A percentile compares a stretch with the other conserved stretches of the same genome.
These are phyloP conservation scores for Cephalopterus ornatus DNA, from an alignment of 2,113 vertebrate species.

Conservation along the genomic window DNA sequence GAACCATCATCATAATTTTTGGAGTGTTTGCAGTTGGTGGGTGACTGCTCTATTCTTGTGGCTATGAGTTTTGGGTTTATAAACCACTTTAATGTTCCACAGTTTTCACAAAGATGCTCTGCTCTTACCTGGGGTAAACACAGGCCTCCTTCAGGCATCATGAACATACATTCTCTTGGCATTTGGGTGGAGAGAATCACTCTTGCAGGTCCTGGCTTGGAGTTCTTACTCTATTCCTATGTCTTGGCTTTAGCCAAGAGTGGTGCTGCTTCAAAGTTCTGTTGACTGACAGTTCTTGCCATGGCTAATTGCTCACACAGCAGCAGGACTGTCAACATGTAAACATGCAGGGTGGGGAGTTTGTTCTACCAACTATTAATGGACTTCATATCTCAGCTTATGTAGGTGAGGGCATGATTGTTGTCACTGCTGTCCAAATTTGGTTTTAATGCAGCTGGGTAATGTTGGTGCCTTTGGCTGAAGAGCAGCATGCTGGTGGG, in stretches of 20 bases:
- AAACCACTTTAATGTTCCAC: background rate
- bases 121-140: background rate
- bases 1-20: background rate
- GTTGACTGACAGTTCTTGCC: background rate
- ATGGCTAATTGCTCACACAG: background rate
- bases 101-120: background rate
- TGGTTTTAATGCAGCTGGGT: background rate
- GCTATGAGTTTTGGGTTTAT: background rate
- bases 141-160: background rate
- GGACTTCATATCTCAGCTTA: background rate
- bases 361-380: background rate
- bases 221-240: background rate
- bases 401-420: background rate
- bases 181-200: background rate
- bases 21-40: background rate
- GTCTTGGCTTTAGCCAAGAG: background rate
- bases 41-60: background rate
- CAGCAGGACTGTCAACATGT: background rate
- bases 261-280: background rate
- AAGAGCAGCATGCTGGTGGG: background rate
- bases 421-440: accelerated
- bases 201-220: background rate
- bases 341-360: background rate
- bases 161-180: background rate
- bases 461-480: background rate